Base-by-base conservation (phyloP, 2,113 vertebrate genomes). In the Poeciliopsis prolifica region DNA sequence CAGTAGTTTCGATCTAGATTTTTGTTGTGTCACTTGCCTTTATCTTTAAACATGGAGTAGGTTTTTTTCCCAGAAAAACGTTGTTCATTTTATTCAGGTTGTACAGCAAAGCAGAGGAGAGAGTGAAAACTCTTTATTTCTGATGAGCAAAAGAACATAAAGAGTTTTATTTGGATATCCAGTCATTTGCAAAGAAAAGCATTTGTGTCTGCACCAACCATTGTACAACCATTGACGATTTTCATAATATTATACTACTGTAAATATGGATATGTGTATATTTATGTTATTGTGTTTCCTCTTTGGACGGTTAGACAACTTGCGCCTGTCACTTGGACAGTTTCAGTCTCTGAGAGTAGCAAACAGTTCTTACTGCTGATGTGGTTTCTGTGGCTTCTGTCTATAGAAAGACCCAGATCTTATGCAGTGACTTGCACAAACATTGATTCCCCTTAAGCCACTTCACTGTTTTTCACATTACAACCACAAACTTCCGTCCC, bases 321-420 rank as follows among this genome's bases (percentile, higher is more conserved):
- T 82, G 72, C 68, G 42, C 70, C 83, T 77, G 82, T 85, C 74
- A 88, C 74, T 76, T 86, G 75, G 69, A 35, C n/a, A 28, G 31
- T 33, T 63, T 68, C 67, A 31, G 72, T 71, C 63, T 60, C 26
- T 85, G 65, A 62, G 54, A 48, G 70, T 48, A 42, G 26, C 68
- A 79, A 67, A 72, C 73, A 31, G 28, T 80, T 75, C 72, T 15
- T 33, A 30, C 5, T 37, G 48, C 58, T 51, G 33, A 60, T 31
- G 63, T 70, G 77, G 15, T 71, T 54, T 28, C 63, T 37, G 51
- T 79, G 72, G 85, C 85, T 74, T 14, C 8, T 70, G 22, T 58
- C 51, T 28, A 54, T 35, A 83, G 68, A 75, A 72, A 65, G 30
- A 31, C 30, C 63, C 51, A 76, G 28, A 74, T 72, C 54, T 70